Conservation (phyloP, 2,888 invertebrate species). For the Falcaria lacertinaria region DNA sequence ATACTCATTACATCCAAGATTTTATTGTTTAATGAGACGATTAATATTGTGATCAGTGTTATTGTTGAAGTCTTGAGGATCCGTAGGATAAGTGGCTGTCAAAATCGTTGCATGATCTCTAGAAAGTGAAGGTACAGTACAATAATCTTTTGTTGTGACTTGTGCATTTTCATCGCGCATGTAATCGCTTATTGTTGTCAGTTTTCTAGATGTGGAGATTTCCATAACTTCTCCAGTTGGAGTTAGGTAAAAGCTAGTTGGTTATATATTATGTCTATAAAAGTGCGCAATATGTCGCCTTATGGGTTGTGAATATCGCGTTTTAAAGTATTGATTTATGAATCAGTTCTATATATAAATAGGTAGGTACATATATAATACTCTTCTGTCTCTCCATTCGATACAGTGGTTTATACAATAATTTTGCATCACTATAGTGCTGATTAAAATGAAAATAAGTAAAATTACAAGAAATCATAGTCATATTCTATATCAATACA, state of each 20-base stretch:
- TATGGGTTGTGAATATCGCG: background rate
- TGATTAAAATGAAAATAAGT: too few species aligned
- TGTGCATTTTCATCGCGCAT: constrained; percentile 8
- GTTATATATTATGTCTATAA: too few species aligned
- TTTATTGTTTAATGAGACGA: background rate
- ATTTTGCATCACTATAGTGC: too few species aligned
- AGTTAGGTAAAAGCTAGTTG: background rate
- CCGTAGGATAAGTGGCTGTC: constrained; percentile 6
- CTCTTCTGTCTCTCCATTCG: too few species aligned
- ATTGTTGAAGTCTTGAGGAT: constrained; percentile 16
- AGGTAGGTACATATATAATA: too few species aligned
- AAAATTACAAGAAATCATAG: too few species aligned
- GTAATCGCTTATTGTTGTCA: constrained; percentile 13
- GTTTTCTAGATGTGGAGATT: constrained; percentile 8
- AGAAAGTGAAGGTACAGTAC: constrained; percentile 54
- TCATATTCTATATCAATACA: too few species aligned
- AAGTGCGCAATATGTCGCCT: background rate
- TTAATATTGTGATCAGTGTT: constrained; percentile 14
- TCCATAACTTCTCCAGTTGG: background rate
- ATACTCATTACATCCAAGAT: constrained; percentile 16
- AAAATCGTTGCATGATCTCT: constrained; percentile 55
- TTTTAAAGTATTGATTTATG: too few species aligned
- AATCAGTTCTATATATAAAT: too few species aligned
- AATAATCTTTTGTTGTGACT: constrained; percentile 52
- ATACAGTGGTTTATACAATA: too few species aligned